Evolutionary conservation across 2,113 vertebrate genomes (phyloP).

Genomic region (Pimephales promelas): DNA sequence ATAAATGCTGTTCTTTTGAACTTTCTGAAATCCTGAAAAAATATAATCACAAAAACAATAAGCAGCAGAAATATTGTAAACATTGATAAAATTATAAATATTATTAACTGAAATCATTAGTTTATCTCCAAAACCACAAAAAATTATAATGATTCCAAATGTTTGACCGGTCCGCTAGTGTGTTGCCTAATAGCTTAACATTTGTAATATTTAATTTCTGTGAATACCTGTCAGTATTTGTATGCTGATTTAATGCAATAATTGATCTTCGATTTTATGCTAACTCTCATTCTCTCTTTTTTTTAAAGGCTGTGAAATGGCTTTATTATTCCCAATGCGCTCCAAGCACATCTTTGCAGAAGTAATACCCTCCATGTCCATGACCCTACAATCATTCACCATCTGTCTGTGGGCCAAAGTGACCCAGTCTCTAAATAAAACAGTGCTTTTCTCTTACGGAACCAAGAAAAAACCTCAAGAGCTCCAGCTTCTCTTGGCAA

Average conservation of each 20-base stretch:
- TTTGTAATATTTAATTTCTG: background rate
- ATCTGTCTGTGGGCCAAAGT: slow-evolving; percentile 88
- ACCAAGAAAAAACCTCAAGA: slow-evolving; percentile 86
- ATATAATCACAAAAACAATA: background rate
- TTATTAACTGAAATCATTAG: no score
- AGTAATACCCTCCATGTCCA: slow-evolving; percentile 73
- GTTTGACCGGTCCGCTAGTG: background rate
- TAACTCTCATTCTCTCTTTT: background rate
- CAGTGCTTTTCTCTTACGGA: slow-evolving; percentile 89
- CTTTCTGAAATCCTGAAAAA: background rate
- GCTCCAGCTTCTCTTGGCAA: slow-evolving; percentile 86
- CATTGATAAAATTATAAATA: background rate
- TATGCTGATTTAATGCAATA: background rate
- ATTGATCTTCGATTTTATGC: background rate
- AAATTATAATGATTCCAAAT: background rate
- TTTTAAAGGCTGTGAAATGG: slow-evolving; percentile 88
- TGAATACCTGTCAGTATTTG: background rate
- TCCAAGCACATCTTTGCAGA: slow-evolving; percentile 88
- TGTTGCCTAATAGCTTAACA: background rate
- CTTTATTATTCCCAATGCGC: slow-evolving; percentile 91
- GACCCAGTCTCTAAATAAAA: slow-evolving; percentile 82
- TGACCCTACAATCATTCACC: slow-evolving; percentile 81
- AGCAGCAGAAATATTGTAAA: background rate
- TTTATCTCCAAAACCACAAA: background rate
- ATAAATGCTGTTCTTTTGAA: background rate